A percentile compares a stretch with the other conserved stretches of the same genome.
phyloP scores from a whole-genome alignment of 2,797 vertebrate genomes.

The Tenualosa ilisha region DNA sequence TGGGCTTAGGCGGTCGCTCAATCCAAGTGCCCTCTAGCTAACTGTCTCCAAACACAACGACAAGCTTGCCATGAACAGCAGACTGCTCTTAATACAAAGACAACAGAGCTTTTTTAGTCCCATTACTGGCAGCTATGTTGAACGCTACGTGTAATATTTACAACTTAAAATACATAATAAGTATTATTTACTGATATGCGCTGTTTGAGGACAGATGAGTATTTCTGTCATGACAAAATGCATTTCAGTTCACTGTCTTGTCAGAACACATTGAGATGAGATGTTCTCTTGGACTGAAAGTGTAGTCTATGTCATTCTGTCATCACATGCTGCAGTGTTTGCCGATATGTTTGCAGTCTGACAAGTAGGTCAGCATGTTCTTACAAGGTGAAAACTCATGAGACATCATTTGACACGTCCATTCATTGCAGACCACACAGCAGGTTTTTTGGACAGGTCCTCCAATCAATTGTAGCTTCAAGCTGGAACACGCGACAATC shows the following conservation, averaged over 20 bases:
- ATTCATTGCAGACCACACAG: conserved; percentile 40
- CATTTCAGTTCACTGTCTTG: not conserved
- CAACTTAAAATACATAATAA: not conserved
- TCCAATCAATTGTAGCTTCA: conserved; percentile 54
- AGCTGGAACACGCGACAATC: conserved; percentile 47
- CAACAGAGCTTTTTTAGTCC: not conserved
- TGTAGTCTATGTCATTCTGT: not conserved
- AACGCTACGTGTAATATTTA: not conserved
- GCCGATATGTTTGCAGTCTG: not conserved
- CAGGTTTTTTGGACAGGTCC: conserved; percentile 50
- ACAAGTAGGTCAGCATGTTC: conserved; percentile 19
- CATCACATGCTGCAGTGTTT: not conserved
- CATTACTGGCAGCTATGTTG: not conserved
- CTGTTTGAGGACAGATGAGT: no score
- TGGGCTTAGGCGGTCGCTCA: not conserved
- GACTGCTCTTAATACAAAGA: not conserved
- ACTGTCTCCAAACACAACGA: conserved; percentile 18
- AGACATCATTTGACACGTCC: conserved; percentile 44
- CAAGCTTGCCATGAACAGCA: not conserved
- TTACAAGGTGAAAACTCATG: not conserved
- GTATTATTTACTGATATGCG: not conserved
- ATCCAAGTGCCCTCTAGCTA: conserved; percentile 25
- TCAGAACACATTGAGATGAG: not conserved
- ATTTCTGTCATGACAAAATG: no score
- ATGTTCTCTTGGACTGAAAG: not conserved